Evolutionary conservation across 2,888 invertebrate species (phyloP), one percentile per base, ranked within the genome.

Genomic region (Cephus sareptanus): DNA sequence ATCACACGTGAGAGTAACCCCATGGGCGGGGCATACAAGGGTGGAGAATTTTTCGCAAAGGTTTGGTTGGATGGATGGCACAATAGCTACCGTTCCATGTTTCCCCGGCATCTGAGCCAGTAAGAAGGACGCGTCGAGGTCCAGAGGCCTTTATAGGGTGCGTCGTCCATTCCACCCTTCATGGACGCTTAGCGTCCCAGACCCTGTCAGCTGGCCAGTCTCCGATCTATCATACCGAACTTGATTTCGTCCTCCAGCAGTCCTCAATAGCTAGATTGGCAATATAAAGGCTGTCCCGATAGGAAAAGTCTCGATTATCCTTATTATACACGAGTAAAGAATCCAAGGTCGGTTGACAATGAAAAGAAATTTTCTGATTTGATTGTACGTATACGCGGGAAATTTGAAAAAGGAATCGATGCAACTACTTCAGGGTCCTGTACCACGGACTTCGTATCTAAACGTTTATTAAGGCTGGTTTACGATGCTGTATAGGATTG

Each of bases 211-310:
- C 85, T 84, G 85, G 85, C 83, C 81, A 86, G 85, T 82, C 83
- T 83, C 86, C 91, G 88, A 91, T 91, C 91, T 91, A 91, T 91
- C 91, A 91, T 90, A 89, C 86, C 85, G 82, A 87, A 86, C 88
- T 90, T 90, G 89, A 90, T 90, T 90, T 87, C 86, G 87, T 88
- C 86, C 85, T 84, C 84, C 87, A 81, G 81, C 81, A 86, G 86
- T 86, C 85, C 85, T 86, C 86, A 85, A 88, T 86, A 85, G 86
- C 86, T 80, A 84, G 85, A 86, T 86, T 85, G 86, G 83, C 85
- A 83, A 84, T 82, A 83, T 78, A 35, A 31, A 34, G 56, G 56
- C 56, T 76, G 56, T 56, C 56, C 56, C 56, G 56, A 56, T 56
- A 56, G 15, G 56, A 56, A 56, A 23, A 56, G 23, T 56, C 56